phyloP scores from a whole-genome alignment of 2,113 vertebrate genomes.

The Amphiprion ocellaris region DNA sequence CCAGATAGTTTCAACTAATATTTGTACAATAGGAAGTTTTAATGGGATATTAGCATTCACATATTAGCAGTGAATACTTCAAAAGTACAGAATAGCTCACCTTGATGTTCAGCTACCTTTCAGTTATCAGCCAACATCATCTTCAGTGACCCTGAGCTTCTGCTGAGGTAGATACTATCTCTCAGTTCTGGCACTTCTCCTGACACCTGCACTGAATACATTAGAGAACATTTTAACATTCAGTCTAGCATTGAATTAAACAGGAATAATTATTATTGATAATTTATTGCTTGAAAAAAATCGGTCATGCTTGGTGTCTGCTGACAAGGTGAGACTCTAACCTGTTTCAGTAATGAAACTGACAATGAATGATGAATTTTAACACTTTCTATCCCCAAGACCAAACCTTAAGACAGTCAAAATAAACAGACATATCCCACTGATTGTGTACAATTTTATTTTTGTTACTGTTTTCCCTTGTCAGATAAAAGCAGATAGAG shows the following conservation, averaged over 20 bases:
- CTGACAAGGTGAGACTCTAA: neutral
- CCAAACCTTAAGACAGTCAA: neutral
- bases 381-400: too few relatives aligned
- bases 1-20: neutral
- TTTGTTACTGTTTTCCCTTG: constrained; percentile 58
- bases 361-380: too few relatives aligned
- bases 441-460: constrained; percentile 75
- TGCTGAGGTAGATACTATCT: neutral
- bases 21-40: neutral
- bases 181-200: neutral
- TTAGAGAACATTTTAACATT: neutral
- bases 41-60: neutral
- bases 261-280: neutral
- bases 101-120: neutral
- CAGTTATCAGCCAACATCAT: constrained; percentile 7
- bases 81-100: neutral
- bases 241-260: neutral
- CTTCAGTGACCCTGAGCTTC: neutral
- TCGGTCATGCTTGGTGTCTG: neutral
- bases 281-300: neutral
- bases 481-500: constrained; percentile 81
- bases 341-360: neutral
- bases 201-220: neutral
- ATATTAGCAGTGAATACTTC: too few relatives aligned
- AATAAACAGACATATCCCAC: constrained; percentile 43